Base-by-base conservation (phyloP, 2,797 vertebrate genomes). In the Acridotheres tristis region DNA sequence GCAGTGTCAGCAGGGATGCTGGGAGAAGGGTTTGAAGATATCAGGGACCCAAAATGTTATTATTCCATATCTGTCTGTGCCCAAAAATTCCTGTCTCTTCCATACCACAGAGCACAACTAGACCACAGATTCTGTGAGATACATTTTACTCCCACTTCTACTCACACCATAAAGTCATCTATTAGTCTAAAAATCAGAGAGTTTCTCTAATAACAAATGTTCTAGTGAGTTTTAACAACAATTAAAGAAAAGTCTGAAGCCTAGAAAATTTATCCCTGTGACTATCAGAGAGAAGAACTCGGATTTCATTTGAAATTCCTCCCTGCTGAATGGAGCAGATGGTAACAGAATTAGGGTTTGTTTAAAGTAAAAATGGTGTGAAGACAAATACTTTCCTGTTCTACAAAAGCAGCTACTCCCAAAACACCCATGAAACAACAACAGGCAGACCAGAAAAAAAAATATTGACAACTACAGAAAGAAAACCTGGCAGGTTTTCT, bases 1-100 rank as follows among this genome's bases (percentile, higher is more conserved):
- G 18, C 17, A 18, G 5, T 3, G 4, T 25, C 47, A 72, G 36
- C 0, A 1, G 43, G 20, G 58, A 42, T 22, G 10, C 27, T 71
- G 77, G 47, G 42, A 72, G 18, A 17, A 6, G 50, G 26, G 18
- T 23, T 47, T 30, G 65, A 61, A 80, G 34, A 18, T 25, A 72
- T 2, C 15, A 61, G 51, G 61, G 5, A 34, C 5, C 5, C 3
- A 26, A 47, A 47, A 26, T 55, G 6, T 34, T 48, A 3, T 30
- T 55, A 30, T 10, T 55, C 17, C 30, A 34, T 21, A 30, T 12
- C 20, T 18, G 9, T 34, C 55, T 34, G 20, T 55, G 34, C 57
- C 55, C 20, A 40, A 36, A 77, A 71, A 42, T 26, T 69, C 73
- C 73, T 47, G 47, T 14, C 57, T 34, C 20, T 48, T 62, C 42